Conservation (phyloP, 2,888 invertebrate species). For the Tenthredo mesomela region DNA sequence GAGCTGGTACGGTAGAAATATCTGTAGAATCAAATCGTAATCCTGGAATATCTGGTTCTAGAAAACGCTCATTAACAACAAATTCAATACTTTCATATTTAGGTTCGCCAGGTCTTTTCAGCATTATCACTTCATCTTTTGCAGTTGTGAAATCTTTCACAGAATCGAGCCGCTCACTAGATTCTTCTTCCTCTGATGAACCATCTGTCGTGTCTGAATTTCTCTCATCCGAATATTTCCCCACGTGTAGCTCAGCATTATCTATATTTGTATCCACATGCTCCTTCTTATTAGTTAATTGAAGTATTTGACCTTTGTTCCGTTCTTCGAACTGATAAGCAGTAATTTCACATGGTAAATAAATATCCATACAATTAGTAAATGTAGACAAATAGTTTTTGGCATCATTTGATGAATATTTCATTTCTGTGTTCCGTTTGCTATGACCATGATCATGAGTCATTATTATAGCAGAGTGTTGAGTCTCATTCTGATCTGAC, state of each 20-base stretch:
- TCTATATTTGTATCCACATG: constrained; percentile 8
- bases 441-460: not conserved
- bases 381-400: constrained; percentile 37
- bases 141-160: not conserved
- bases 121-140: not conserved
- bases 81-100: constrained; percentile 18
- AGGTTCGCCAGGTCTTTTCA: not conserved
- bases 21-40: not conserved
- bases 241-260: constrained; percentile 17
- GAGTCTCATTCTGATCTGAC: constrained; percentile 2
- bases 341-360: constrained; percentile 35
- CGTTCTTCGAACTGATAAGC: constrained; percentile 26
- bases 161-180: constrained; percentile 24
- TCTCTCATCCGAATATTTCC: constrained; percentile 6
- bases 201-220: not conserved
- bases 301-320: not conserved
- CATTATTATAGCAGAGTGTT: not conserved
- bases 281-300: constrained; percentile 6
- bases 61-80: not conserved
- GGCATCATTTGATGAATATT: constrained; percentile 25
- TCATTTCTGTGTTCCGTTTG: not conserved
- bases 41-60: not conserved
- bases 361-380: constrained; percentile 24
- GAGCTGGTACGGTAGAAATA: constrained; percentile 30
- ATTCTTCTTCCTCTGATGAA: constrained; percentile 24